These are phyloP conservation scores for Xenopus borealis DNA, from an alignment of 2,113 vertebrate genomes.

Conservation along the genomic window DNA sequence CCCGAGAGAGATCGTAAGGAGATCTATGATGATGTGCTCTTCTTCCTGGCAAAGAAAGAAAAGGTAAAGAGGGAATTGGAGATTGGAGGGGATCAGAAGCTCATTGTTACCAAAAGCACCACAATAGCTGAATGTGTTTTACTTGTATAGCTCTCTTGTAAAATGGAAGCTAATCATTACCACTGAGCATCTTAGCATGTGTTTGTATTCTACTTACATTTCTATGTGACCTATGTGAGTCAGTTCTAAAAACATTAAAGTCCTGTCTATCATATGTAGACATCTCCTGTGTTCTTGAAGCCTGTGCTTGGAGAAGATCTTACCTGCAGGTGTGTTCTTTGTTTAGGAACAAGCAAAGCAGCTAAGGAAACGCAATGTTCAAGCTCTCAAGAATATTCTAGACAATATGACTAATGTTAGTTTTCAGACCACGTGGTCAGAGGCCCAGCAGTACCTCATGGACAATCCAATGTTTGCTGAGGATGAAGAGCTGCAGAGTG, in stretches of 20 bases:
- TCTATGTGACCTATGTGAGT: no score
- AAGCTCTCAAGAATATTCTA: conserved; percentile 68
- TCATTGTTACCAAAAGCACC: no score
- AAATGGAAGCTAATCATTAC: no score
- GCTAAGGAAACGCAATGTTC: conserved; percentile 66
- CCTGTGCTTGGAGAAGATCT: no score
- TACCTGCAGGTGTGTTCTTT: not conserved
- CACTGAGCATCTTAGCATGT: not conserved
- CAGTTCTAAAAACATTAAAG: no score
- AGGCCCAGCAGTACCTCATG: conserved; percentile 71
- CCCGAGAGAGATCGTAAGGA: conserved; percentile 68
- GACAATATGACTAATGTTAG: conserved; percentile 69
- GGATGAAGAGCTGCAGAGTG: conserved; percentile 69
- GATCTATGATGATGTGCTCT: conserved; percentile 68
- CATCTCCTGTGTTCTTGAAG: no score
- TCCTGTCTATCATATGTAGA: no score
- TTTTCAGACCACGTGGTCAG: conserved; percentile 69
- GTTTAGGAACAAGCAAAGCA: conserved; percentile 67
- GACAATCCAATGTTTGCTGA: conserved; percentile 71
- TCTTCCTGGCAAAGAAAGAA: conserved; percentile 70
- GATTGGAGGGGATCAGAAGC: no score
- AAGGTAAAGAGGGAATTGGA: conserved; percentile 59
- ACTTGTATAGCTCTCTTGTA: not conserved
- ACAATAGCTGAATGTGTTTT: no score
- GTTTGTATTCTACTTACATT: not conserved